phyloP scores from a whole-genome alignment of 2,113 vertebrate species.

The Phalacrocorax brasilianus region DNA sequence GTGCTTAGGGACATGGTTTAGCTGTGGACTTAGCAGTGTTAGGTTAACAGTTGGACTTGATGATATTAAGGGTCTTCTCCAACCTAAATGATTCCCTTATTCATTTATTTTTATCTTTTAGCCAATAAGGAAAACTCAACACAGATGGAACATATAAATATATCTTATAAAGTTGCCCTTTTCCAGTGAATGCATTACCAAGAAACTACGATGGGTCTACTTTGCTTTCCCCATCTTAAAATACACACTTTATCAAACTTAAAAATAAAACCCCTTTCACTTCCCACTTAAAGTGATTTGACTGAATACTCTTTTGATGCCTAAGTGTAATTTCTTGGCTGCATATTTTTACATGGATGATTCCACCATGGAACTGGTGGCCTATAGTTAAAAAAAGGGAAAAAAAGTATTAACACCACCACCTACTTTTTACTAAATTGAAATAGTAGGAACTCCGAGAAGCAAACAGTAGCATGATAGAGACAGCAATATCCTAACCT shows the following conservation, averaged over 20 bases:
- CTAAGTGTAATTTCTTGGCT: neutral
- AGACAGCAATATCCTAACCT: slow-evolving; percentile 30
- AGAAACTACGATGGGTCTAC: neutral
- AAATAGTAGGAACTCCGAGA: neutral
- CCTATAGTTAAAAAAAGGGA: neutral
- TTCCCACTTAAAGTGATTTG: neutral
- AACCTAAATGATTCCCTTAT: neutral
- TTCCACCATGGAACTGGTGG: neutral
- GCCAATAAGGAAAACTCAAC: neutral
- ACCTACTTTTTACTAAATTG: neutral
- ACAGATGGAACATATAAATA: neutral
- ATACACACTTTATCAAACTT: neutral
- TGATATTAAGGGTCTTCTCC: neutral
- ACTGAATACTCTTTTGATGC: neutral
- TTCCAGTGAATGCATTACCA: neutral
- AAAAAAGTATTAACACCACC: neutral
- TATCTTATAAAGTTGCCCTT: neutral
- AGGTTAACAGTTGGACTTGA: neutral
- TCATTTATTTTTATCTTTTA: neutral
- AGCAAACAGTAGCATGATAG: neutral
- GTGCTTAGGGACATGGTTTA: neutral
- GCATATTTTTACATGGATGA: neutral
- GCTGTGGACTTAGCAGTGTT: neutral
- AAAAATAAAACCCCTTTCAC: neutral
- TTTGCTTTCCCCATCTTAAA: neutral